These are phyloP conservation scores for Spinibarbus caldwelli DNA, from an alignment of 2,797 vertebrate species.

Conservation along the genomic window DNA sequence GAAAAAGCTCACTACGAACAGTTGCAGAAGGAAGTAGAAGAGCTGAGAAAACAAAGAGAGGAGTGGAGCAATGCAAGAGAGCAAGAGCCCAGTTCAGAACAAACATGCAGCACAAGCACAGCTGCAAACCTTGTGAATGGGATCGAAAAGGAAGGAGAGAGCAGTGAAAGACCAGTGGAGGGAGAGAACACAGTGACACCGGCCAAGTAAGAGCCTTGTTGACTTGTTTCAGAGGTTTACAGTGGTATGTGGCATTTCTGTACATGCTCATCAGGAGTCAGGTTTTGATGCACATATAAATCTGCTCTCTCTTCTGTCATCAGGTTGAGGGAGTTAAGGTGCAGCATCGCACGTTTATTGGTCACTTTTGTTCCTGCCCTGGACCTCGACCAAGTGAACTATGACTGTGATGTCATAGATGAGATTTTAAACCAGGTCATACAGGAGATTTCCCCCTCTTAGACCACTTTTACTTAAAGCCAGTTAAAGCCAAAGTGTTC, in stretches of 20 bases:
- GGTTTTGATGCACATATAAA: not conserved
- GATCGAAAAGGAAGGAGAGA: not conserved
- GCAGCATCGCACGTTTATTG: constrained; percentile 86
- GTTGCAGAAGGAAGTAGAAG: constrained; percentile 74
- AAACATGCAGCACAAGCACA: not conserved
- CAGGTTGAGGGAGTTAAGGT: constrained; percentile 85
- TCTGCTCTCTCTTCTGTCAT: constrained; percentile 27
- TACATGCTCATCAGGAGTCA: not conserved
- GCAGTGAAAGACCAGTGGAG: not conserved
- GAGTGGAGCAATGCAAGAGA: not conserved
- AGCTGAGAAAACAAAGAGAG: constrained; percentile 67
- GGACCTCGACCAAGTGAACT: constrained; percentile 86
- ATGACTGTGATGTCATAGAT: constrained; percentile 88
- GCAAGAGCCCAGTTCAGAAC: not conserved
- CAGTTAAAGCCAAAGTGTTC: not conserved
- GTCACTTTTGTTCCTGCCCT: constrained; percentile 82
- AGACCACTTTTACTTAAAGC: not conserved
- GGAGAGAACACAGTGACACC: not conserved
- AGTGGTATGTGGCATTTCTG: not conserved
- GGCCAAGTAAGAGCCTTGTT: constrained; percentile 17
- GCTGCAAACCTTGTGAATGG: constrained; percentile 9
- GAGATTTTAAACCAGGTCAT: constrained; percentile 89
- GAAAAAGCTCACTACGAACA: constrained; percentile 80
- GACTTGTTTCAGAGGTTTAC: not conserved
- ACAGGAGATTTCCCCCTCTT: constrained; percentile 64